Base-by-base conservation (phyloP, 2,113 vertebrate genomes). In the Megaleporinus macrocephalus region DNA sequence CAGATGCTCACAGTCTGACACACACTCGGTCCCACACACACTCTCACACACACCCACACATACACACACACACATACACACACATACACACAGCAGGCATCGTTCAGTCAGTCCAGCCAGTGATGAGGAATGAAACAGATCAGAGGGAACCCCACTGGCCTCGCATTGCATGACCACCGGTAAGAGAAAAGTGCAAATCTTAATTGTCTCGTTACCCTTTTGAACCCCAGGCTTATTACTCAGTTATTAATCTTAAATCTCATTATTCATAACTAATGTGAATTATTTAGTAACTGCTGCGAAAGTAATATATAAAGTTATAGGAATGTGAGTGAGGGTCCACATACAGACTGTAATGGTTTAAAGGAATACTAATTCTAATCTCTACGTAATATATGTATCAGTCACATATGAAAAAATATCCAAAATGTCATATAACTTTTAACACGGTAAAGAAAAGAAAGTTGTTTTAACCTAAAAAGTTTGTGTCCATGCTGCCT, bases 161-260 rank as follows among this genome's bases (percentile, higher is more conserved):
- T 86, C 88, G 88, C 87, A 88, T 87, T 92, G 89, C 90, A 89
- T 94, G 91, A 93, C 86, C 76, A 57, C 93, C 88, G 93, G 93
- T 94, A 93, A 93, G 93, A 90, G 79, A 80, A 83, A 83, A 83
- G 87, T 85, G 57, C 36, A 78, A 81, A 84, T 85, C 27, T 18
- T 29, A 22, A 33, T 33, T 53, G 2, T 18, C 68, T 82, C 26
- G 62, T 30, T 75, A 7, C 20, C 26, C 11, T 51, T 41, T 24
- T 72, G 12, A 55, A 44, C 27, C 80, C 77, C 24, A 76, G 22
- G 36, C 22, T 12, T 24, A 3, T 20, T 20, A 57, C 26, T 26
- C 2, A 12, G n/a, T 13, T 13, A 24, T 26, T 26, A 11, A 61
- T 57, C 9, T 26, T 61, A 61, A 26, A 5, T 5, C n/a, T 24